These are phyloP conservation scores for Graptemys geographica DNA, from an alignment of 2,797 vertebrate genomes.

Conservation along the genomic window DNA sequence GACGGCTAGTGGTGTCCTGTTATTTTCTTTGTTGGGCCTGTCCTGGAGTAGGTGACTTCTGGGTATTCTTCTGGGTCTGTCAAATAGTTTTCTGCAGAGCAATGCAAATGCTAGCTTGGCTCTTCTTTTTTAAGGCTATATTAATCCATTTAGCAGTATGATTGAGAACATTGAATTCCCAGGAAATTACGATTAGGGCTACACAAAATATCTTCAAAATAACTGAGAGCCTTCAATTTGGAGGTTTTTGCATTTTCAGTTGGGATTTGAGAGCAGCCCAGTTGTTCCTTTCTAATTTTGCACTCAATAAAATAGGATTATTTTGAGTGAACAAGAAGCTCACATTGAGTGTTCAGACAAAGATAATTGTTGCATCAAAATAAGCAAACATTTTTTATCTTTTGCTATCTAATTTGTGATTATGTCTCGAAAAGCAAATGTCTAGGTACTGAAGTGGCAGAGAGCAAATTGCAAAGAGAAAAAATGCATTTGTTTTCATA, in stretches of 20 bases:
- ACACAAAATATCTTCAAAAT: background rate
- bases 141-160: background rate
- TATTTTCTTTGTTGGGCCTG: too few species aligned
- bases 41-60: too few species aligned
- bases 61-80: too few species aligned
- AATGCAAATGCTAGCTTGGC: background rate
- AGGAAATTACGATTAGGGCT: background rate
- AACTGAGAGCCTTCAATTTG: background rate
- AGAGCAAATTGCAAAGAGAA: background rate
- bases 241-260: background rate
- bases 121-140: background rate
- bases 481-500: background rate
- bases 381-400: background rate
- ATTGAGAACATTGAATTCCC: background rate
- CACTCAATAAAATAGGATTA: rapidly evolving
- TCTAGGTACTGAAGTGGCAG: background rate
- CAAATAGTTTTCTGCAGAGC: background rate
- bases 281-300: background rate
- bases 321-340: background rate
- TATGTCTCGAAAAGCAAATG: background rate
- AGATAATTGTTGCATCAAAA: background rate
- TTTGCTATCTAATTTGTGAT: background rate
- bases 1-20: too few species aligned
- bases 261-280: background rate
- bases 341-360: background rate